Base-by-base conservation (phyloP, 2,797 vertebrate species). In the Picus viridis region DNA sequence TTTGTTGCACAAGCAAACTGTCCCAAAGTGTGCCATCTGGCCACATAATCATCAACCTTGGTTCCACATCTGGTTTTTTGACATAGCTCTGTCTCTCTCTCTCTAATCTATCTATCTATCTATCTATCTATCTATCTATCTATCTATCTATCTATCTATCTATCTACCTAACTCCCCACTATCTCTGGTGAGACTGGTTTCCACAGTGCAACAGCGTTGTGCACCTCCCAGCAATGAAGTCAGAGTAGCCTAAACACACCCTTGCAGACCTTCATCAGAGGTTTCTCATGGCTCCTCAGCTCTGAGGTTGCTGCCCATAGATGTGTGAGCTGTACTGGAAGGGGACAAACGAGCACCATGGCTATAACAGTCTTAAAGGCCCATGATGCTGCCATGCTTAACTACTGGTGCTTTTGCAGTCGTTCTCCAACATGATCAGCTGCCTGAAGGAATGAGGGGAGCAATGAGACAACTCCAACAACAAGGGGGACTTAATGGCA, bases 271-370 rank as follows among this genome's bases (percentile, higher is more conserved):
- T 76, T 39, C 39, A 71, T 15, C 59, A 49, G 39, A 24, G 58
- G 10, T 26, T 80, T 61, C 49, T 51, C 22, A 13, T 51, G 15
- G 64, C 32, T 70, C 18, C 59, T 63, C 68, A 53, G 45, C 27
- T 43, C 36, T 32, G 62, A 68, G 5, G 23, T 11, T 54, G 39
- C 51, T 59, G 45, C 34, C 16, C 32, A 10, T 15, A 70, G 36
- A 47, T 41, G 15, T 43, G 26, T 30, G 77, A 23, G 43, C 41
- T 58, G 17, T 19, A 20, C 47, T n/a, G 34, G 34, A 63, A 57
- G 12, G 14, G 29, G n/a, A 34, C 19, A 58, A n/a, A 41, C 17
- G 1, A 2, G 10, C 24, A 23, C 12, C 20, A 73, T 0, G 1
- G 27, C 43, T 63, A 12, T 16, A 65, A 30, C 23, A 73, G 34